Base-by-base conservation (phyloP, 2,888 invertebrate genomes). In the Dynastes hyllus region DNA sequence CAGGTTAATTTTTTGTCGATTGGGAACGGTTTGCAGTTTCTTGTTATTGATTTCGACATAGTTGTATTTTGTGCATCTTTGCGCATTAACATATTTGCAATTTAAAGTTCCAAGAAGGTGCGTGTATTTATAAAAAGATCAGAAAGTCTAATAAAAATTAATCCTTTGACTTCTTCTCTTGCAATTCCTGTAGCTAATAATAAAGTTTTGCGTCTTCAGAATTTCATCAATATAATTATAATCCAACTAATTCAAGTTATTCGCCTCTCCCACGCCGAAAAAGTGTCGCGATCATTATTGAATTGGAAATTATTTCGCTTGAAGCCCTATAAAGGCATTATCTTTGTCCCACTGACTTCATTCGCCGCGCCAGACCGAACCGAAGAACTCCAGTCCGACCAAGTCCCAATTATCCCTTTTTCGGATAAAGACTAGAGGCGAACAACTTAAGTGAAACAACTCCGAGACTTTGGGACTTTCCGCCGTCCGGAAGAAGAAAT, bases 291-390 rank as follows among this genome's bases (percentile, higher is more conserved):
- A 40, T 67, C 67, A 6, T 53, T 53, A 69, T 27, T 27, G 27
- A 69, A 69, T 69, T 51, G 69, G 69, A 69, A 69, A 69, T 69
- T 69, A 69, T 51, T 69, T 69, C 69, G 50, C 69, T 50, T 22
- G 8, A 29, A 50, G 9, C 5, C 3, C 69, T n/a, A n/a, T 45
- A 69, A 69, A 50, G 45, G 50, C 69, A 27, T 69, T 69, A 69
- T 45, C 50, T 29, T 69, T 69, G 50, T 69, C 50, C 51, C 13
- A 50, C 50, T 69, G 69, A 50, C 22, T 69, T 29, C 50, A 37
- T 61, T 61, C 61, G 5, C 61, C 61, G 22, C 9, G 61, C n/a
- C 22, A 61, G 32, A 37, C 32, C 32, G 32, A 27, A 29, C 61
- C 2, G 9, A 27, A 1, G 22, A 66, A 66, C 51, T 16, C 4